Evolutionary conservation across 2,797 vertebrate genomes (phyloP), one percentile per base, ranked within the genome.

Genomic region (Lepus oiostolus): DNA sequence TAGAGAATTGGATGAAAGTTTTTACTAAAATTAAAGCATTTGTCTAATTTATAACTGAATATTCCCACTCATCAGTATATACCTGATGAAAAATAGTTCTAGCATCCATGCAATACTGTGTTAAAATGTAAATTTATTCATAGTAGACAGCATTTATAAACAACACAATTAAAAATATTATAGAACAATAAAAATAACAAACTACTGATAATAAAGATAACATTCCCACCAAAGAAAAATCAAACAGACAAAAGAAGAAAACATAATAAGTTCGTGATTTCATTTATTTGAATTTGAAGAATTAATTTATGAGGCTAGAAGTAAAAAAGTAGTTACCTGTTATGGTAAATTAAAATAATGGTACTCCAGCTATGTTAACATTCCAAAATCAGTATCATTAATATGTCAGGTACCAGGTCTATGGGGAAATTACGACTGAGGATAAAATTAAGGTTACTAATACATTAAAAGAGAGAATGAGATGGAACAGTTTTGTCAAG

Each of bases 71-170:
- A 30, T 85, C 1, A 0, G 7, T 47, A 47, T 35, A 68, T 30
- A 17, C 5, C 4, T 22, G 38, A 50, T 12, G 84, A 38, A 86
- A 93, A 84, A 9, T 8, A 85, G 22, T 17, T 6, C 60, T 74
- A 12, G 21, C 67, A 1, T 30, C 30, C 24, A 85, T 5, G 87
- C 7, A 82, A 12, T 1, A 30, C 4, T 30, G 19, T n/a, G 4
- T 16, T 19, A 76, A 90, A 80, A 42, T 38, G 2, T 82, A 74
- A n/a, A 47, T 54, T 84, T 85, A 81, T 58, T 81, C 17, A 47
- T 22, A 84, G 58, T 24, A 71, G 54, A 71, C 7, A 79, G 85
- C 75, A 79, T 68, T 28, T 95, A 13, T 92, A 89, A 77, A 38
- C 32, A 72, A 32, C 2, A 7, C 24, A 80, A 88, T 50, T 84